A percentile compares a stretch with the other conserved stretches of the same genome.
Evolutionary conservation across 2,797 vertebrate genomes (phyloP).

Genomic region (Pseudocheirus occidentalis): DNA sequence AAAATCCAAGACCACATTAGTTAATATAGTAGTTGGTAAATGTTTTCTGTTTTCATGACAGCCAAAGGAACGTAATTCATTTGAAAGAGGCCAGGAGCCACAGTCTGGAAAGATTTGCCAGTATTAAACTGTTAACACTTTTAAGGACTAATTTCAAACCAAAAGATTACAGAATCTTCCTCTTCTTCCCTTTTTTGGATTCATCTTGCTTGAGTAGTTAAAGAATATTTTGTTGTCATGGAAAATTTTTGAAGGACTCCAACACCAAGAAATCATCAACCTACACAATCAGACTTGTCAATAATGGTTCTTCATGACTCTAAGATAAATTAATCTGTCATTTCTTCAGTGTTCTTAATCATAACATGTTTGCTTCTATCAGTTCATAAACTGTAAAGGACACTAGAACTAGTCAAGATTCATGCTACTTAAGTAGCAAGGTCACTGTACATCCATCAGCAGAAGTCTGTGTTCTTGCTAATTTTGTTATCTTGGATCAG

Average conservation of each 20-base stretch:
- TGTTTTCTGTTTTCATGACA: slow-evolving; percentile 52
- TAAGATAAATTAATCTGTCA: slow-evolving; percentile 16
- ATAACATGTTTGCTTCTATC: slow-evolving; percentile 37
- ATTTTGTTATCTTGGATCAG: slow-evolving; percentile 29
- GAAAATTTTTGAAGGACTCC: slow-evolving; percentile 1
- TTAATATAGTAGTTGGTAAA: slow-evolving; percentile 24
- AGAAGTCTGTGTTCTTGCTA: neutral
- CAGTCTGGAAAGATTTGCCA: neutral
- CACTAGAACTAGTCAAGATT: slow-evolving; percentile 32
- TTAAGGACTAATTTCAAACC: slow-evolving; percentile 20
- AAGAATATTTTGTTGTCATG: neutral
- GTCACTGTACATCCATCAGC: neutral
- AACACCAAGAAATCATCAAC: slow-evolving; percentile 13
- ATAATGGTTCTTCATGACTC: neutral
- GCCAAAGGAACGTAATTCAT: slow-evolving; percentile 21
- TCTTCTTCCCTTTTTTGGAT: neutral
- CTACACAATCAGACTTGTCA: slow-evolving; percentile 26
- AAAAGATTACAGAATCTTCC: slow-evolving; percentile 22
- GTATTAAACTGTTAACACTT: slow-evolving; percentile 55
- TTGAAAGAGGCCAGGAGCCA: slow-evolving; percentile 61
- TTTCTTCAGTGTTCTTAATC: slow-evolving; percentile 43
- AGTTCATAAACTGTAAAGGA: slow-evolving; percentile 34
- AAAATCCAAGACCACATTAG: slow-evolving; percentile 37
- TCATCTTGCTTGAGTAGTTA: slow-evolving; percentile 24
- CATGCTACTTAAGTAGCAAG: neutral